phyloP scores from a whole-genome alignment of 2,888 invertebrate species.

The Pimpla rufipes region DNA sequence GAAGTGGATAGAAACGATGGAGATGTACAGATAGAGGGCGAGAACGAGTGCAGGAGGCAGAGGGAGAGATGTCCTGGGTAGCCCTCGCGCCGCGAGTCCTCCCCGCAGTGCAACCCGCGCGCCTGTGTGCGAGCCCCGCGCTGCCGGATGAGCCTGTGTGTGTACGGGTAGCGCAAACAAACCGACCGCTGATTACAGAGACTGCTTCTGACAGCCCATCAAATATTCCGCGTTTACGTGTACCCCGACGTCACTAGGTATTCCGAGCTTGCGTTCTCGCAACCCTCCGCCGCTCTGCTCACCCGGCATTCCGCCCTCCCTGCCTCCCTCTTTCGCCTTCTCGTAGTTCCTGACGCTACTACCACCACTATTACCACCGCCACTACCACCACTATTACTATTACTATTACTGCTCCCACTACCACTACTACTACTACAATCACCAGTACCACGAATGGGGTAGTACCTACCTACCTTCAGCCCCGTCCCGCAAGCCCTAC shows the following conservation, averaged over 20 bases:
- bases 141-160: constrained; percentile 71
- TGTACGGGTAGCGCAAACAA: constrained; percentile 83
- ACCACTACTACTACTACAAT: constrained; percentile 30
- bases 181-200: constrained; percentile 84
- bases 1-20: constrained; percentile 41
- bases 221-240: constrained; percentile 84
- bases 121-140: constrained; percentile 60
- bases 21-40: constrained; percentile 26
- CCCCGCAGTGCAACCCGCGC: no score
- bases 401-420: constrained; percentile 32
- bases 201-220: constrained; percentile 85
- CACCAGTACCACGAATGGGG: constrained; percentile 10
- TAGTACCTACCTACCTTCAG: no score
- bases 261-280: constrained; percentile 80
- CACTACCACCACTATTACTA: constrained; percentile 44
- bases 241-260: constrained; percentile 82
- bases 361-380: constrained; percentile 56
- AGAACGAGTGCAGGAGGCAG: constrained; percentile 43
- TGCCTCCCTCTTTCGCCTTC: constrained; percentile 23
- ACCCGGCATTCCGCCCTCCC: constrained; percentile 59
- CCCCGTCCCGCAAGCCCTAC: constrained; percentile 6
- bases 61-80: constrained; percentile 55
- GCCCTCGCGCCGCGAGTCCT: no score
- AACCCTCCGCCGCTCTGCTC: constrained; percentile 55
- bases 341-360: constrained; percentile 1